Conservation (phyloP, 2,797 vertebrate species). For the Gymnothorax reevesii region DNA sequence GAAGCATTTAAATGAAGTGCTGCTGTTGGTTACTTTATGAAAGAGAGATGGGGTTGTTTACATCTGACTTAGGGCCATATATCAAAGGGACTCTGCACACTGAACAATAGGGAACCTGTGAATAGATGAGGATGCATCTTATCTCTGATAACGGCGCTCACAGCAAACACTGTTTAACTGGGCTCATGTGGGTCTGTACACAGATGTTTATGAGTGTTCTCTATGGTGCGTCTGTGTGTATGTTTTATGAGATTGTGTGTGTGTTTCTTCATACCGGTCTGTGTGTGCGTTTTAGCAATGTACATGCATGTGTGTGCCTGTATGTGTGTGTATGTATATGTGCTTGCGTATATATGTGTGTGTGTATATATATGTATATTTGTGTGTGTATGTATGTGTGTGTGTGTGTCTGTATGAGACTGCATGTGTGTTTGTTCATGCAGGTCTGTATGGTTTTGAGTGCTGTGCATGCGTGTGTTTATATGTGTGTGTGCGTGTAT, state of each 20-base stretch:
- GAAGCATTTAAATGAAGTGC: neutral
- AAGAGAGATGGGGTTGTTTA: neutral
- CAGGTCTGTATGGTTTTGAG: neutral
- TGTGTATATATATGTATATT: neutral
- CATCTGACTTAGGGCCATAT: neutral
- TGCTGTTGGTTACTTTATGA: neutral
- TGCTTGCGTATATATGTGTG: neutral
- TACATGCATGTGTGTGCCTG: neutral
- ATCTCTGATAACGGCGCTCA: neutral
- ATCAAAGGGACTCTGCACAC: neutral
- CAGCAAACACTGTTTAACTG: neutral
- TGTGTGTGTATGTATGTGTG: neutral
- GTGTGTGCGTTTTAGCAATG: neutral
- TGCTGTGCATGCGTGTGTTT: neutral
- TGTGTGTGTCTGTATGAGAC: neutral
- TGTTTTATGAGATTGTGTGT: neutral
- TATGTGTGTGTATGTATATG: neutral
- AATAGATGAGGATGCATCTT: neutral
- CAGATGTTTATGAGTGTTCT: neutral
- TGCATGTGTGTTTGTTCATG: neutral
- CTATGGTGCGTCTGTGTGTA: neutral
- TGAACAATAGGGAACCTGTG: slow-evolving; percentile 10
- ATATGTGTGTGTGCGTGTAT: neutral
- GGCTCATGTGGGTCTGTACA: neutral
- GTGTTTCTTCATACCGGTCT: neutral